A percentile compares a stretch with the other conserved stretches of the same genome.
Evolutionary conservation across 2,797 vertebrate species (phyloP).

Genomic region (Cygnus olor): DNA sequence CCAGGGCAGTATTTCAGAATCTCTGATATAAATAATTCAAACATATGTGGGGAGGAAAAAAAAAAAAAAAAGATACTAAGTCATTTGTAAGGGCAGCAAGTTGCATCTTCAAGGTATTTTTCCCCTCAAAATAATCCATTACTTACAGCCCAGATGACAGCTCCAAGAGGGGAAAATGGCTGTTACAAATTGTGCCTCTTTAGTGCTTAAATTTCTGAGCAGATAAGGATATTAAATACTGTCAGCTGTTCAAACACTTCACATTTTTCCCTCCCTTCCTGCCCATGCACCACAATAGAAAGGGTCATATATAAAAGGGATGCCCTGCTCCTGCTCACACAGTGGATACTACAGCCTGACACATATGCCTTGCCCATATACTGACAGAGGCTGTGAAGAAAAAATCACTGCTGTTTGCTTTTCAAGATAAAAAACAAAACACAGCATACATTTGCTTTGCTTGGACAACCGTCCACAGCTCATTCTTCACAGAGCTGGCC

Average conservation of each 20-base stretch:
- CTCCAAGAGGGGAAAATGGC: neutral
- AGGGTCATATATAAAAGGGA: neutral
- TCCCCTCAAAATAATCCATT: neutral
- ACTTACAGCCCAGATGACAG: neutral
- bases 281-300: neutral
- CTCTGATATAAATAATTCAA: neutral
- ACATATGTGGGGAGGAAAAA: rapidly evolving
- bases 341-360: neutral
- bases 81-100: neutral
- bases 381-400: neutral
- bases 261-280: neutral
- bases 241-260: neutral
- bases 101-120: neutral
- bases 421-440: neutral
- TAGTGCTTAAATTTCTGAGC: neutral
- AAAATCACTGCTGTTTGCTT: neutral
- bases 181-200: neutral
- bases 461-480: neutral
- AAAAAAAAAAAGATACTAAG: neutral
- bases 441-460: rapidly evolving
- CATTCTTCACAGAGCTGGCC: neutral
- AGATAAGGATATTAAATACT: neutral
- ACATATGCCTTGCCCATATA: too few relatives aligned
- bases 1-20: neutral
- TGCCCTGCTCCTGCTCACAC: rapidly evolving